A percentile compares a stretch with the other conserved stretches of the same genome.
Evolutionary conservation across 2,113 vertebrate genomes (phyloP).

Genomic region (Argyrosomus japonicus): DNA sequence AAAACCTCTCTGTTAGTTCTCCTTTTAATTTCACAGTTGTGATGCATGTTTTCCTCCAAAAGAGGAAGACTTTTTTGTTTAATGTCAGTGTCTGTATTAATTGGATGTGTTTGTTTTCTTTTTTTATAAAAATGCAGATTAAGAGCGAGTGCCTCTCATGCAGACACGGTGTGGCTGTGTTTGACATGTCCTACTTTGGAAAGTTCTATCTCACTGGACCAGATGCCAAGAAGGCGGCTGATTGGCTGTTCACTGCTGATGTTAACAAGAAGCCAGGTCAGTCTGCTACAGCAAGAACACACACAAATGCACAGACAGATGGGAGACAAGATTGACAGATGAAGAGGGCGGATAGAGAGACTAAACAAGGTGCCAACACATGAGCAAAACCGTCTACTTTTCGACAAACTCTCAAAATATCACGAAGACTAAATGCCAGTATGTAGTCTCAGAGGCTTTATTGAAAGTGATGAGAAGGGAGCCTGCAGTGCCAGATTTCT

Average conservation of each 20-base stretch:
- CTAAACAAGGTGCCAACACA: slow-evolving; percentile 29
- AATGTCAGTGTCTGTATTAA: background rate
- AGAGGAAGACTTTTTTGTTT: background rate
- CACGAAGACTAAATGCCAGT: background rate
- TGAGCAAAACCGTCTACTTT: slow-evolving; percentile 2
- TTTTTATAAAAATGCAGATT: slow-evolving; percentile 83
- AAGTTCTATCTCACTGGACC: slow-evolving; percentile 96
- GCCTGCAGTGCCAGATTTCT: background rate
- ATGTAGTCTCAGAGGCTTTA: background rate
- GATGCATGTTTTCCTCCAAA: slow-evolving; percentile 14
- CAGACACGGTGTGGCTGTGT: slow-evolving; percentile 88
- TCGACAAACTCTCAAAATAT: slow-evolving; percentile 1
- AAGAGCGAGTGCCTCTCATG: slow-evolving; percentile 91
- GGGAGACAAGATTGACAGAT: slow-evolving; percentile 47
- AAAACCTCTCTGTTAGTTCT: slow-evolving; percentile 18
- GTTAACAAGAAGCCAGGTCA: slow-evolving; percentile 92
- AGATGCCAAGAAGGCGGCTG: slow-evolving; percentile 90
- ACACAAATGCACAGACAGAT: slow-evolving; percentile 10
- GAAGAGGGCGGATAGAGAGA: slow-evolving; percentile 20
- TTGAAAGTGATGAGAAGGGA: background rate
- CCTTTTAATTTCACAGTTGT: background rate
- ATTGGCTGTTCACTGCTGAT: slow-evolving; percentile 96
- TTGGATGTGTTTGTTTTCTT: slow-evolving; percentile 14
- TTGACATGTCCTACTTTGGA: slow-evolving; percentile 99
- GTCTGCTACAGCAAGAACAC: slow-evolving; percentile 10